Base-by-base conservation (phyloP, 2,888 invertebrate genomes). In the Tryphoninae sp. region DNA sequence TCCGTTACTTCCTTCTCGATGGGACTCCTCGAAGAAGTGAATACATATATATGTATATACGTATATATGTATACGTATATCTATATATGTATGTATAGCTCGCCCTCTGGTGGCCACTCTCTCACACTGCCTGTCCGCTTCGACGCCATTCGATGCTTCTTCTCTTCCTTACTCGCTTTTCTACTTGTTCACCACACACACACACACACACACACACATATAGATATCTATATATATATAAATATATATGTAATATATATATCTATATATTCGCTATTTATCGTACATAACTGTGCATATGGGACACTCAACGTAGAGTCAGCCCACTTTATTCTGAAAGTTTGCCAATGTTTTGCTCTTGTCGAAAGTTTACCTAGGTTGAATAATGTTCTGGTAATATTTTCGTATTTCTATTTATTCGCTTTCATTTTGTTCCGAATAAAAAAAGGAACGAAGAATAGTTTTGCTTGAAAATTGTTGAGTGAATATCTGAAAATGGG, bases 1-100 rank as follows among this genome's bases (percentile, higher is more conserved):
- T 91, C 91, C 90, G 85, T 90, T 89, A 91, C 91, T 91, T 91
- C 91, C 91, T 91, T 90, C 90, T 90, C 88, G 88, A 87, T 90
- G 88, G 88, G 88, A 88, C 88, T 87, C 87, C 86, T 83, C 85
- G 86, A 84, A 83, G 87, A 55, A 19, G 55, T 19, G n/a, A 16
- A 65, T 49, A 79, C 69, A 53, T 58, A 11, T 16, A 22, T 23
- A 76, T 45, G 59, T 11, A 19, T 45, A 68, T 11, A 19, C 11
- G 23, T 13, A 65, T 33, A 77, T 69, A 45, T 42, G 9, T n/a
- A 19, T 23, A 67, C 1, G 51, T 42, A 42, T 55, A 65, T 11
- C 9, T n/a, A 55, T 22, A 58, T 6, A 58, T 9, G 22, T 2
- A 3, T 22, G 7, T 45, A 49, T 23, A 33, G 59, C 23, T 26